Evolutionary conservation across 2,888 invertebrate species (phyloP).

Genomic region (Charanyca ferruginea): DNA sequence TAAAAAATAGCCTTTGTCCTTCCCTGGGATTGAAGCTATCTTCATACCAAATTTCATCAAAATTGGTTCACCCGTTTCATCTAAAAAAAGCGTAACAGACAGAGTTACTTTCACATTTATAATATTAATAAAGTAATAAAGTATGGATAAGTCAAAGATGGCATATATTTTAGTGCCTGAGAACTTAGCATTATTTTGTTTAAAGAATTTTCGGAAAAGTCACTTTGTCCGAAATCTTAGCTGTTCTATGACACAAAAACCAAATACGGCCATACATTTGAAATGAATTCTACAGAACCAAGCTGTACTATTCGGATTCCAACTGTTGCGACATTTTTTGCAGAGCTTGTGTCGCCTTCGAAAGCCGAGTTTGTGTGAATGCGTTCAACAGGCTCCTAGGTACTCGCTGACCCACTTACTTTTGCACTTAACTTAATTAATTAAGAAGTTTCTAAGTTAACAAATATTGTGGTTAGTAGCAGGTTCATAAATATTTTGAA

Average conservation of each 20-base stretch:
- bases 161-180: slow-evolving; percentile 3
- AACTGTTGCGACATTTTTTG: slow-evolving; percentile 46
- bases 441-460: slow-evolving; percentile 15
- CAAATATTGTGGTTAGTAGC: slow-evolving; percentile 3
- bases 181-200: slow-evolving; percentile 41
- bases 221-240: slow-evolving; percentile 20
- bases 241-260: slow-evolving; percentile 31
- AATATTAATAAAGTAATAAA: too few species aligned
- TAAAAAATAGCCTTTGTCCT: too few species aligned
- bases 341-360: slow-evolving; percentile 49
- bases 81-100: too few species aligned
- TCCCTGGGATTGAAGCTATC: too few species aligned
- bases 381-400: slow-evolving; percentile 36
- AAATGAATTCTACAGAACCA: slow-evolving; percentile 28
- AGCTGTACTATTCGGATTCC: slow-evolving; percentile 29
- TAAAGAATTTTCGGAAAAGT: slow-evolving; percentile 2
- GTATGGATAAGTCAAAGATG: neutral
- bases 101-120: too few species aligned
- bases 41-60: too few species aligned
- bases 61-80: too few species aligned
- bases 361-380: slow-evolving; percentile 45
- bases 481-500: neutral
- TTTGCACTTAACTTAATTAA: slow-evolving; percentile 1
- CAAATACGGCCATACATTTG: slow-evolving; percentile 13
- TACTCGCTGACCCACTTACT: slow-evolving; percentile 40